Evolutionary conservation across 2,888 invertebrate genomes (phyloP), one percentile per base, ranked within the genome.

Genomic region (Laothoe populi): DNA sequence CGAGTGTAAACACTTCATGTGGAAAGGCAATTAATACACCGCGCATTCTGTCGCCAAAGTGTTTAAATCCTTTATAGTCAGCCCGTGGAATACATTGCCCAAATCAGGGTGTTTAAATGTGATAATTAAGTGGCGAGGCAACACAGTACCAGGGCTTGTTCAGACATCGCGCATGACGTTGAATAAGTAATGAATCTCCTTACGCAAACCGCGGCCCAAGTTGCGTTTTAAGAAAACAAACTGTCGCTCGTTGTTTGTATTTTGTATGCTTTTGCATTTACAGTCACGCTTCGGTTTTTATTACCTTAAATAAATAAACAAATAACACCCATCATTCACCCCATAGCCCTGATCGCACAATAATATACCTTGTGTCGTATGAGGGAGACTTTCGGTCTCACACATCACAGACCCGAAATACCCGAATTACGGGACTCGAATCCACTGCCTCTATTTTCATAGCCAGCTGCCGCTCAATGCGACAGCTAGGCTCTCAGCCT

Each of bases 151-250:
- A 66, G 65, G 68, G 71, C 72, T 74, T 73, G 70, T 74, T 77
- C 73, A 79, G 79, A 81, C 74, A 71, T 71, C 77, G 83, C 71
- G 83, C 85, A 85, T 86, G 87, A 80, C 79, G 73, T 67, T 83
- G 86, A 87, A 88, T 88, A 87, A 83, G 75, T 85, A 84, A 87
- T 83, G 81, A 81, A 81, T 78, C 71, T 78, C 76, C 75, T 73
- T 75, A 75, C 70, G 64, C 66, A 75, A 78, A 74, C 70, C 71
- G 67, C 63, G 68, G 65, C 70, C 70, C 71, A 63, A 70, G 69
- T 66, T 68, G 70, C 76, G 74, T 78, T 77, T 77, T 70, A 76
- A 76, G 77, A 75, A 81, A 79, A 81, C 70, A 77, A 80, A 79
- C 75, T 79, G 70, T 59, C 49, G 64, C 42, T 62, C 67, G 61